Conservation (phyloP, 2,113 vertebrate genomes). For the Dromiciops gliroides region DNA sequence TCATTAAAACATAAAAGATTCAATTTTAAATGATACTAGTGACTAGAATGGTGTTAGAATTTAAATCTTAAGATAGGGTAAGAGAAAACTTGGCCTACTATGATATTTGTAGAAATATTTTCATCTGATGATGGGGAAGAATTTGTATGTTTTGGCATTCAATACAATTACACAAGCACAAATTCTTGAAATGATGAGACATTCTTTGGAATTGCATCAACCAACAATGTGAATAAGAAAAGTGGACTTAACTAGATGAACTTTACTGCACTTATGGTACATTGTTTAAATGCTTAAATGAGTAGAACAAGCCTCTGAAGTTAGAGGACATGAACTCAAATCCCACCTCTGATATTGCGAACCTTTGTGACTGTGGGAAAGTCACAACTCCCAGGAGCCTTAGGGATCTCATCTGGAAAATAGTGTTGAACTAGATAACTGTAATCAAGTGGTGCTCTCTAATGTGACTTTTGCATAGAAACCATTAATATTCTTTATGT, state of each 20-base stretch:
- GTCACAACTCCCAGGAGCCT: neutral
- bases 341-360: neutral
- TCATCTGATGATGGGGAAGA: neutral
- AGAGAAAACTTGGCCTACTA: neutral
- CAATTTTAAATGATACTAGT: neutral
- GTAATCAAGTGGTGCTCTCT: constrained; percentile 68
- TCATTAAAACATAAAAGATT: neutral
- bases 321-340: neutral
- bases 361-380: neutral
- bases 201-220: neutral
- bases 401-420: neutral
- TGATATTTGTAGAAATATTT: neutral
- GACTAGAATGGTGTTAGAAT: neutral
- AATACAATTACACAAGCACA: neutral
- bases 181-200: neutral
- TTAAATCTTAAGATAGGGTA: neutral
- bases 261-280: neutral
- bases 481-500: constrained; percentile 72
- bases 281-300: neutral
- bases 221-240: neutral
- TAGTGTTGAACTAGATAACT: constrained; percentile 49
- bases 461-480: constrained; percentile 71
- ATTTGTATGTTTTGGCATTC: neutral
- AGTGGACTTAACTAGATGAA: neutral
- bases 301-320: neutral